A percentile compares a stretch with the other conserved stretches of the same genome.
phyloP scores from a whole-genome alignment of 2,113 vertebrate genomes.

The Machaerirhynchus nigripectus region DNA sequence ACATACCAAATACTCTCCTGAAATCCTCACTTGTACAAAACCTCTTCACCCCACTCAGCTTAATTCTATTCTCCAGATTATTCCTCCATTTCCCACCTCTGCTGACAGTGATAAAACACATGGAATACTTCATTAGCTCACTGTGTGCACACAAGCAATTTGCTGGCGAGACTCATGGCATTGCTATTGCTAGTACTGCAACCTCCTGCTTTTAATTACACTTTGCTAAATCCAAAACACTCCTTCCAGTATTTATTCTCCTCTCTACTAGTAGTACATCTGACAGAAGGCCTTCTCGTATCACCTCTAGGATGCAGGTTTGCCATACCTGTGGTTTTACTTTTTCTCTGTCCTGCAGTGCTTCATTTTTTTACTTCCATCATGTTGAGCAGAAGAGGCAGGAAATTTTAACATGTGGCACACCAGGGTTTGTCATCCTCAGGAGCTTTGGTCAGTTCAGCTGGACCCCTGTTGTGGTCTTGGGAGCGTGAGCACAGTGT shows the following conservation, averaged over 20 bases:
- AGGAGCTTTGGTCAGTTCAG: background rate
- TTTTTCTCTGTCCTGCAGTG: background rate
- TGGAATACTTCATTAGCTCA: background rate
- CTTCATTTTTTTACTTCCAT: background rate
- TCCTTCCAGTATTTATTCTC: background rate
- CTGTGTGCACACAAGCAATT: background rate
- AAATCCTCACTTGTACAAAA: background rate
- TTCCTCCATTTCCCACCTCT: background rate
- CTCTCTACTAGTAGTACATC: background rate
- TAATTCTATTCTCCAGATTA: background rate
- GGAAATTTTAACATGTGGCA: background rate
- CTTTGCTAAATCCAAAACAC: background rate
- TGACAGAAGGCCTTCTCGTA: background rate
- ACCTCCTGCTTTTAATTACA: background rate
- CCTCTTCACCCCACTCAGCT: background rate
- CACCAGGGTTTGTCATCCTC: background rate
- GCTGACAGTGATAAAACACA: background rate
- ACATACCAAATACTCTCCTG: background rate
- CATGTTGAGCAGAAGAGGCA: background rate
- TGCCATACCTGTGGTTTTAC: background rate
- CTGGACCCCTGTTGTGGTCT: background rate
- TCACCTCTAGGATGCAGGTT: background rate
- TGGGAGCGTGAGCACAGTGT: background rate
- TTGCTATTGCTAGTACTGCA: background rate
- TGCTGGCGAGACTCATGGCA: background rate